Conservation (phyloP, 2,797 vertebrate species). For the Adrianichthys oophorus region DNA sequence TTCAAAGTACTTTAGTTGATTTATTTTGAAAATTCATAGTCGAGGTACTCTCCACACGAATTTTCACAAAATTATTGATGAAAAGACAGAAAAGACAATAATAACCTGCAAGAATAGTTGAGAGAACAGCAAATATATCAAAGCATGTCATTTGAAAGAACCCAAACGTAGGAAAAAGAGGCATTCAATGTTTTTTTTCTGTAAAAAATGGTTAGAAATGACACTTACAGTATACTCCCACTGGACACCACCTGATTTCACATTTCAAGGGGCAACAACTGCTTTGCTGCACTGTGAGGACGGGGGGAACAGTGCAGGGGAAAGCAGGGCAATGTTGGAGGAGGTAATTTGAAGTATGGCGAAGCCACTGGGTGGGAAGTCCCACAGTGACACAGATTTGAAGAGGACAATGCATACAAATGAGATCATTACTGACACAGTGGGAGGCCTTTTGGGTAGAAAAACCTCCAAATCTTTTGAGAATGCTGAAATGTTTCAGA, state of each 20-base stretch:
- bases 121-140: conserved; percentile 40
- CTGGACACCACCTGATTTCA: conserved; percentile 75
- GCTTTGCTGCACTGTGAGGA: conserved; percentile 27
- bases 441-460: conserved; percentile 42
- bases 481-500: conserved; percentile 3
- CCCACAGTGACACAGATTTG: conserved; percentile 59
- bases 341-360: conserved; percentile 43
- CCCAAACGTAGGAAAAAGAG: conserved; percentile 5
- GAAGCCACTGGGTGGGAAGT: conserved; percentile 39
- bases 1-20: conserved; percentile 57
- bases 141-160: neutral
- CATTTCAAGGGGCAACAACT: conserved; percentile 46
- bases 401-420: conserved; percentile 74
- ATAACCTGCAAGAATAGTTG: conserved; percentile 48
- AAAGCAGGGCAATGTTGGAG: conserved; percentile 13
- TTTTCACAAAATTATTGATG: conserved; percentile 30
- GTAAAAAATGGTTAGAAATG: conserved; percentile 51
- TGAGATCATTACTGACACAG: conserved; percentile 70
- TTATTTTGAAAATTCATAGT: conserved; percentile 44
- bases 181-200: conserved; percentile 27
- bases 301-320: conserved; percentile 9
- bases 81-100: conserved; percentile 24
- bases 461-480: conserved; percentile 21
- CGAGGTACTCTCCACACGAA: conserved; percentile 56
- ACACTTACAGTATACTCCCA: conserved; percentile 42